Percentiles rank a stretch among this genome's conserved stretches.
Evolutionary conservation across 2,797 vertebrate genomes (phyloP).

Genomic region (Phataginus tricuspis): DNA sequence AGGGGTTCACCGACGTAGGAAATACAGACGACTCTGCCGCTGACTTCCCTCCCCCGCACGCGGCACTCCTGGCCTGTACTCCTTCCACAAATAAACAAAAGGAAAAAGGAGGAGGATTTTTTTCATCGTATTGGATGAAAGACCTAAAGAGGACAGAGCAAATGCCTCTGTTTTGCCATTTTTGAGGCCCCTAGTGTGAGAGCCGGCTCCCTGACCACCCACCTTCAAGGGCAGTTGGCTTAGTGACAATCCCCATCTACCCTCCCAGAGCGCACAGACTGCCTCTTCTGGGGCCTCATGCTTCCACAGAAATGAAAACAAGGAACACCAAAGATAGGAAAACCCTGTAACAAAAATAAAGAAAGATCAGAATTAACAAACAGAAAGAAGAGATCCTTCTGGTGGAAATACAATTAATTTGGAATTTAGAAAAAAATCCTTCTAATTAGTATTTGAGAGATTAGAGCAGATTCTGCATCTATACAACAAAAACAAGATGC

Average conservation of each 20-base stretch:
- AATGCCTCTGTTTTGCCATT: neutral
- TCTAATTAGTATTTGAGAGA: neutral
- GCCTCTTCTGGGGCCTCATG: neutral
- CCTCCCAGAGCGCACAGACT: neutral
- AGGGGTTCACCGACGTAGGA: neutral
- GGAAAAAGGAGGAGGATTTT: neutral
- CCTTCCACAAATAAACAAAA: neutral
- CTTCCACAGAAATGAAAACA: neutral
- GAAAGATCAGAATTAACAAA: neutral
- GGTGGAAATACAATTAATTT: neutral
- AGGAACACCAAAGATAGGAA: neutral
- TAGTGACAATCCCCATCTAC: neutral
- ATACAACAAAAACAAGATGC: neutral
- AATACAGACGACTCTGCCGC: neutral
- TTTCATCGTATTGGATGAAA: neutral
- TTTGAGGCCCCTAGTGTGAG: neutral
- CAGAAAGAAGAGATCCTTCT: neutral
- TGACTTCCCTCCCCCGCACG: too few relatives aligned
- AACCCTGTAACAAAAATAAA: neutral
- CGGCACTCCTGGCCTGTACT: neutral
- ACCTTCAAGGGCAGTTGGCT: neutral
- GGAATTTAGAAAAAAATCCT: neutral
- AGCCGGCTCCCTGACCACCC: neutral
- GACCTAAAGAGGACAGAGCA: neutral
- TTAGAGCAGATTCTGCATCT: neutral